A percentile compares a stretch with the other conserved stretches of the same genome.
Conservation (phyloP, 2,888 invertebrate species). For the Rhodophaea formosa region DNA sequence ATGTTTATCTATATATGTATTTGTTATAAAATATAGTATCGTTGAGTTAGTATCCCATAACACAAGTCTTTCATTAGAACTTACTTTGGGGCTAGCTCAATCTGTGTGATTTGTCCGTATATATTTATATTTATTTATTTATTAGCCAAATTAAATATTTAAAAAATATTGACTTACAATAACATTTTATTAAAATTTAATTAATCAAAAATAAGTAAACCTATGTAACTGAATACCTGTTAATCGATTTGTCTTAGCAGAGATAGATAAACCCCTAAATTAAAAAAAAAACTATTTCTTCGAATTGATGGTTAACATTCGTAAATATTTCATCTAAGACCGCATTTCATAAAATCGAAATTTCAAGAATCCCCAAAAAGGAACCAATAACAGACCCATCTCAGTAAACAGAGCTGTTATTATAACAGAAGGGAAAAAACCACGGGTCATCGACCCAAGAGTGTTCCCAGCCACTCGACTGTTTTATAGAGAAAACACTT, state of each 20-base stretch:
- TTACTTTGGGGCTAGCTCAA: too few relatives aligned
- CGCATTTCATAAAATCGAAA: slow-evolving; percentile 30
- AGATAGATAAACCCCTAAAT: background rate
- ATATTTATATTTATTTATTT: too few relatives aligned
- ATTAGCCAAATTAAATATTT: too few relatives aligned
- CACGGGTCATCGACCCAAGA: slow-evolving; percentile 60
- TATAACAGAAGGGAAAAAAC: slow-evolving; percentile 64
- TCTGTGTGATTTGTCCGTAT: too few relatives aligned
- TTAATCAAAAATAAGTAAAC: background rate
- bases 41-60: too few relatives aligned
- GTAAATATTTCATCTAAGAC: background rate
- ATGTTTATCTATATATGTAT: too few relatives aligned
- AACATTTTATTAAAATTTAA: background rate
- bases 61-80: too few relatives aligned
- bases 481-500: slow-evolving; percentile 80
- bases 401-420: slow-evolving; percentile 69
- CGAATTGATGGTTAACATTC: slow-evolving; percentile 30
- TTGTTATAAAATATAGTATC: too few relatives aligned
- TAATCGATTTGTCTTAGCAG: background rate
- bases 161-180: too few relatives aligned
- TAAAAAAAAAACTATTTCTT: slow-evolving; percentile 34
- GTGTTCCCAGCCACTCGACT: slow-evolving; percentile 75
- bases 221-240: background rate
- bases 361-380: slow-evolving; percentile 44
- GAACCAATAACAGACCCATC: slow-evolving; percentile 54